Base-by-base conservation (phyloP, 1,140 invertebrate species). In the Hydropsyche tenuis region DNA sequence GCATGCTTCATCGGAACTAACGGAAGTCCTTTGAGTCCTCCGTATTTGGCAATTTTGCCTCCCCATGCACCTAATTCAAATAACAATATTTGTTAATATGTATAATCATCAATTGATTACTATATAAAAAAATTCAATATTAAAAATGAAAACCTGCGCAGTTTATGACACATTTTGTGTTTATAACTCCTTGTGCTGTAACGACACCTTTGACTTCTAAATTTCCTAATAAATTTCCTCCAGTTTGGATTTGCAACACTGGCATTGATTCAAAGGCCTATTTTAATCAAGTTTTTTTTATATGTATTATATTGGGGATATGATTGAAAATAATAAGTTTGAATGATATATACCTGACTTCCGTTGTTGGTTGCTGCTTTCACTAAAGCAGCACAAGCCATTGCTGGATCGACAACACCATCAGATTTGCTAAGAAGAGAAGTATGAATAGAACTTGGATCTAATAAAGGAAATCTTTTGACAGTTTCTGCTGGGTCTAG, bases 1-100 rank as follows among this genome's bases (percentile, higher is more conserved):
- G 94, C 90, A 79, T 96, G 95, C 80, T 95, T 95, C 88, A 96
- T 94, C 0, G 93, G 89, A 25, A 91, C 83, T 18, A 96, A 75
- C 0, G 94, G 94, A 9, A 96, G 87, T 9, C 87, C 82, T 25
- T 88, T 85, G 0, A 93, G 80, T 1, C 91, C 92, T 18, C 90
- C 89, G 82, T 91, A 90, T 73, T 89, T 84, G 0, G 91, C 89
- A 60, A 96, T 83, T 72, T 90, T 87, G 22, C 89, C 87, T 0
- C 93, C 90, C 94, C 94, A 96, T 0, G 88, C 92, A 42, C 94
- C 94, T 78, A n/a, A n/a, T 87, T 85, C 65, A 48, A 22, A 20
- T 0, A 60, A 25, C 6, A 25, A 60, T 60, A 25, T 7, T 3
- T 43, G 37, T 51, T 11, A 11, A 51, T 51, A 16, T 51, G 16